Conservation (phyloP, 2,888 invertebrate genomes). For the Diadegma fenestrale region DNA sequence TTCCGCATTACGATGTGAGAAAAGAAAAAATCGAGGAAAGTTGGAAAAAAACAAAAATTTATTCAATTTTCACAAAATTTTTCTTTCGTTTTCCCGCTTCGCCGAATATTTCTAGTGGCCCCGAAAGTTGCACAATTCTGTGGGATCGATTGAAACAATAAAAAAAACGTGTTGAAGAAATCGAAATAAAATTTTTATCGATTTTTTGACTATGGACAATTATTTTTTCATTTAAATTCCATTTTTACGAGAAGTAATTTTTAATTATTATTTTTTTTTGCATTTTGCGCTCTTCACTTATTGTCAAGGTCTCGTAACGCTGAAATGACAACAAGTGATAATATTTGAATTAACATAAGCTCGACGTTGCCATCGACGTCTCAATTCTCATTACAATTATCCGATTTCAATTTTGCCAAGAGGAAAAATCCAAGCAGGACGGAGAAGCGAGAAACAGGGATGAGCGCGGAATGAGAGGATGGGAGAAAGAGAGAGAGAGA, state of each 20-base stretch:
- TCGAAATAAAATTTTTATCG: background rate
- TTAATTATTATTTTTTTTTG: background rate
- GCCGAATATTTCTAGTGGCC: background rate
- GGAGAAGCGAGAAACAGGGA: background rate
- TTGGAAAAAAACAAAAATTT: background rate
- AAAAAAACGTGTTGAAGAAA: background rate
- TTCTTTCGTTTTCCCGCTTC: background rate
- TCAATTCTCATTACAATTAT: conserved; percentile 27
- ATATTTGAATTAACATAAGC: conserved; percentile 40
- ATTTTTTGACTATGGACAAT: too few species aligned
- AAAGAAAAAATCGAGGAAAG: background rate
- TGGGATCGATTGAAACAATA: background rate
- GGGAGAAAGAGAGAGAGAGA: background rate
- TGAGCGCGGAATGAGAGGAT: background rate
- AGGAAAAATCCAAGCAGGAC: background rate
- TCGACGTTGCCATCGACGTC: background rate
- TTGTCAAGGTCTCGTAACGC: background rate
- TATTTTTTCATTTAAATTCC: too few species aligned
- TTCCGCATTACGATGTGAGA: background rate
- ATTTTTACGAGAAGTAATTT: too few species aligned
- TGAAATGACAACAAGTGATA: background rate
- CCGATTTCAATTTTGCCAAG: background rate
- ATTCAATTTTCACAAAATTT: background rate
- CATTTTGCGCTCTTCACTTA: background rate
- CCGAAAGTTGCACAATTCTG: background rate